These are phyloP conservation scores for Microcebus ravelobensis DNA, from an alignment of 2,113 vertebrate species.

Conservation along the genomic window DNA sequence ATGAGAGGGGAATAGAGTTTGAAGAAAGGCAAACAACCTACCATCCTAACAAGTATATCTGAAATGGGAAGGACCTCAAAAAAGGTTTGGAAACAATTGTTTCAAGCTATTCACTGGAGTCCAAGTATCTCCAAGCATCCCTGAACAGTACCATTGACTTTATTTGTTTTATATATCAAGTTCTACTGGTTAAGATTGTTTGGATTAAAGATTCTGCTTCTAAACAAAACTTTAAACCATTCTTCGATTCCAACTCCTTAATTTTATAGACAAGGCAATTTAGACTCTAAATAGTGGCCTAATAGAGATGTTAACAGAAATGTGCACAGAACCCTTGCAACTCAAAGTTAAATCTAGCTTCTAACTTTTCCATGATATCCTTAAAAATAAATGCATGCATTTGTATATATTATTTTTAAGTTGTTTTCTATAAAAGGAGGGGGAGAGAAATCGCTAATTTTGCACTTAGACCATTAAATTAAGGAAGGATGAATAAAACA, in stretches of 20 bases:
- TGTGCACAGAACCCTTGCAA: neutral
- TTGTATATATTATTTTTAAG: slow-evolving; percentile 13
- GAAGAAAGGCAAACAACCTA: neutral
- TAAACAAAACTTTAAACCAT: neutral
- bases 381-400: slow-evolving; percentile 17
- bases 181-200: neutral
- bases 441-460: slow-evolving; percentile 21
- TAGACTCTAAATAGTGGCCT: neutral
- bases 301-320: slow-evolving; percentile 17
- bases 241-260: neutral
- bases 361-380: neutral
- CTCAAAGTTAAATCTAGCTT: neutral
- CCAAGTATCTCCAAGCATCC: neutral
- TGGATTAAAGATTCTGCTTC: neutral
- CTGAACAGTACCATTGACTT: neutral
- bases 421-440: slow-evolving; percentile 25
- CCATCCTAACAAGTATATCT: neutral
- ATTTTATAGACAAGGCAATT: slow-evolving; percentile 39
- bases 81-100: neutral
- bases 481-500: slow-evolving; percentile 6
- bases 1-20: neutral
- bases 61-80: neutral
- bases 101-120: neutral
- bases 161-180: neutral
- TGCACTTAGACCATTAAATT: neutral